These are phyloP conservation scores for Eristalis arbustorum DNA, from an alignment of 2,888 invertebrate genomes.

Conservation along the genomic window DNA sequence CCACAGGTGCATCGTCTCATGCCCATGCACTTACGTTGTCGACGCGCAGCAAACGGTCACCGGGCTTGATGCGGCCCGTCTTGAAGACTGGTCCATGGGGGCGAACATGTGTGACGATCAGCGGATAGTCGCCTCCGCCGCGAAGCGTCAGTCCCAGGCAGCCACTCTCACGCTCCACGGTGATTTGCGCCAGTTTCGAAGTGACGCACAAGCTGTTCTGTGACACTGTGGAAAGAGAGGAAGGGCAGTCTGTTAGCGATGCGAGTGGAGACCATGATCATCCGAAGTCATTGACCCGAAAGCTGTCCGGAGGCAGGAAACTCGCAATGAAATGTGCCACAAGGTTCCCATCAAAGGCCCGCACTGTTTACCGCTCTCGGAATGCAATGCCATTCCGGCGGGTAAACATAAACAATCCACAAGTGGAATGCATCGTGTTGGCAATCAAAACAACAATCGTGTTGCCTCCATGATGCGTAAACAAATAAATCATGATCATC, in stretches of 20 bases:
- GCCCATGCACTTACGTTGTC: conserved; percentile 84
- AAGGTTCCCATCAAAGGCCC: conserved; percentile 34
- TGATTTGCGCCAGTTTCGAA: conserved; percentile 89
- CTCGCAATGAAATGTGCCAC: conserved; percentile 33
- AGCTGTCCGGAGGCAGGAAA: conserved; percentile 46
- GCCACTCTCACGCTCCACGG: conserved; percentile 88
- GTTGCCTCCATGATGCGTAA: conserved; percentile 56
- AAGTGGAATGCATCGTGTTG: conserved; percentile 55
- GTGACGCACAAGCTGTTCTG: conserved; percentile 88
- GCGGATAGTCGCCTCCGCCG: conserved; percentile 89
- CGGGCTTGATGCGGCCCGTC: conserved; percentile 93
- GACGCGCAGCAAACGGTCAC: conserved; percentile 93
- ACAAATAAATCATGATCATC: conserved; percentile 58
- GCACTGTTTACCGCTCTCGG: conserved; percentile 3
- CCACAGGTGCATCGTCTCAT: conserved; percentile 39
- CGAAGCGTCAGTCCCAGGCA: conserved; percentile 94
- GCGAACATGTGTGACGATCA: conserved; percentile 93
- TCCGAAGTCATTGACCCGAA: conserved; percentile 5
- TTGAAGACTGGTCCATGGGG: conserved; percentile 94
- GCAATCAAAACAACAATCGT: conserved; percentile 61
- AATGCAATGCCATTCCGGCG: conserved; percentile 10
- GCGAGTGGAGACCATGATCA: conserved; percentile 15
- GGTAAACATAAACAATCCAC: conserved; percentile 59
- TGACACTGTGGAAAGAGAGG: conserved; percentile 81
- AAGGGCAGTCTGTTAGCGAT: conserved; percentile 5